phyloP scores from a whole-genome alignment of 2,113 vertebrate genomes.

The Deroptyus accipitrinus region DNA sequence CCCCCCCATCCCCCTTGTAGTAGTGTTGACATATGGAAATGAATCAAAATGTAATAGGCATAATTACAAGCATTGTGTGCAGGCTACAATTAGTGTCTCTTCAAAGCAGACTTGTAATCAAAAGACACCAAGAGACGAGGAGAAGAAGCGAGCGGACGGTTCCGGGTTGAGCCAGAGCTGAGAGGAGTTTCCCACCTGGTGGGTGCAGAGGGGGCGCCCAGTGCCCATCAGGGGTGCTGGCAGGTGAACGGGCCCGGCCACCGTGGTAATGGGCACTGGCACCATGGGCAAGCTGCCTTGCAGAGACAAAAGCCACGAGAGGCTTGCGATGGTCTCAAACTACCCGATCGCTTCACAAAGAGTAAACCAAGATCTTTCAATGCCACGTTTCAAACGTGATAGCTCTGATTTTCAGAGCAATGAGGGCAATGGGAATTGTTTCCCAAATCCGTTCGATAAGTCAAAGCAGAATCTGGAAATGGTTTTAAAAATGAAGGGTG shows the following conservation, averaged over 20 bases:
- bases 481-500: accelerated
- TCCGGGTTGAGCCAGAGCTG: constrained; percentile 7
- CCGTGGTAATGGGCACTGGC: accelerated
- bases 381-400: accelerated
- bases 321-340: accelerated
- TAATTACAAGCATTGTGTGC: constrained; percentile 84
- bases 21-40: constrained; percentile 86
- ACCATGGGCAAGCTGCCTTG: neutral
- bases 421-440: neutral
- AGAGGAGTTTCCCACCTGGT: neutral
- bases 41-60: constrained; percentile 85
- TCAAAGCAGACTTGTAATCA: constrained; percentile 80
- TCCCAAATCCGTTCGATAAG: neutral
- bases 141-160: constrained; percentile 46
- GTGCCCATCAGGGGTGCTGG: accelerated
- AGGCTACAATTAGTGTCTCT: constrained; percentile 86
- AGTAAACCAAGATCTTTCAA: too few species aligned
- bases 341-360: accelerated
- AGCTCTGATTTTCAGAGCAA: neutral
- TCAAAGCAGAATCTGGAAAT: neutral
- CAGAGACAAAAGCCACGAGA: neutral
- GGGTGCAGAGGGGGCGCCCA: neutral
- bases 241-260: accelerated
- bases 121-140: constrained; percentile 76
- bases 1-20: constrained; percentile 58